Evolutionary conservation across 2,113 vertebrate species (phyloP).

Genomic region (Ramphastos sulfuratus): DNA sequence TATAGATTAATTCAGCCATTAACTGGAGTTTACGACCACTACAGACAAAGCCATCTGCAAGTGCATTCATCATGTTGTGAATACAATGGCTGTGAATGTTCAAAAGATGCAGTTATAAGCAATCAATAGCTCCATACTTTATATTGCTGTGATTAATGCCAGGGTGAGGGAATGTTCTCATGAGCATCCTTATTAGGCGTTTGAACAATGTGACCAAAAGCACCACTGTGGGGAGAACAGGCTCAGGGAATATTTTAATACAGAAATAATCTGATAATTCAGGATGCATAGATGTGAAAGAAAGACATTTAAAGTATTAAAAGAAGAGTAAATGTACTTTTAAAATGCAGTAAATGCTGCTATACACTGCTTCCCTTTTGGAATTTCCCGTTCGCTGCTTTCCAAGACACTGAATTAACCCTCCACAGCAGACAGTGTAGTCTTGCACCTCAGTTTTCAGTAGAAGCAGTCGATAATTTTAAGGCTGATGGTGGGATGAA

Average conservation of each 20-base stretch:
- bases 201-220: neutral
- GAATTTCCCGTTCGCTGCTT: constrained; percentile 1
- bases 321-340: neutral
- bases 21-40: constrained; percentile 46
- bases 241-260: neutral
- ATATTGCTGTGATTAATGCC: neutral
- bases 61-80: constrained; percentile 47
- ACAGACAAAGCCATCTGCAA: constrained; percentile 50
- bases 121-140: constrained; percentile 26
- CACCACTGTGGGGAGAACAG: neutral
- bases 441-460: neutral
- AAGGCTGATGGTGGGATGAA: neutral
- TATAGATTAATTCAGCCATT: constrained; percentile 55
- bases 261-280: neutral
- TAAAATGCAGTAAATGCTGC: neutral
- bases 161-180: constrained; percentile 10
- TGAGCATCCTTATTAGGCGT: neutral
- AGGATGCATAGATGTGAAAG: neutral
- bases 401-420: neutral
- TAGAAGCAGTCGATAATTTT: neutral
- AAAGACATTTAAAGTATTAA: neutral
- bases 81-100: constrained; percentile 19
- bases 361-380: neutral
- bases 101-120: constrained; percentile 49
- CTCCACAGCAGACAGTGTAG: neutral